A percentile compares a stretch with the other conserved stretches of the same genome.
These are phyloP conservation scores for Elegia similella DNA, from an alignment of 2,888 invertebrate genomes.

Conservation along the genomic window DNA sequence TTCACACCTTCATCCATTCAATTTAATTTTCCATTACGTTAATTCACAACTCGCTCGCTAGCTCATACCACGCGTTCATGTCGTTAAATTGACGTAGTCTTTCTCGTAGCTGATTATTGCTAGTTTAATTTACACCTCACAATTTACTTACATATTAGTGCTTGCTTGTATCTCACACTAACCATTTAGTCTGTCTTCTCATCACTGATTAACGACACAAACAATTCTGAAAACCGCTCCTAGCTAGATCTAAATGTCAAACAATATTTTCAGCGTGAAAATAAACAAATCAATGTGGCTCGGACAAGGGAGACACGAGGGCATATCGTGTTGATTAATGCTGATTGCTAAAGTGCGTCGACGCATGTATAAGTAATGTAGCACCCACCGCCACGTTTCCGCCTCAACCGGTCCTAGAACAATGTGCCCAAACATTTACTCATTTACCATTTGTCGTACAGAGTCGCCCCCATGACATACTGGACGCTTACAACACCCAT, in stretches of 20 bases:
- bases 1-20: slow-evolving; percentile 3
- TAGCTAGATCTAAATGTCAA: slow-evolving; percentile 45
- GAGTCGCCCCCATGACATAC: slow-evolving; percentile 50
- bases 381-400: slow-evolving; percentile 71
- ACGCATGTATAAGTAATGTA: slow-evolving; percentile 78
- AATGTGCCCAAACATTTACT: slow-evolving; percentile 73
- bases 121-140: slow-evolving; percentile 20
- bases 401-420: slow-evolving; percentile 75
- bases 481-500: slow-evolving; percentile 36
- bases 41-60: neutral
- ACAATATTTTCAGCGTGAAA: slow-evolving; percentile 61
- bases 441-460: slow-evolving; percentile 54
- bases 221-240: slow-evolving; percentile 40
- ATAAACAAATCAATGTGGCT: slow-evolving; percentile 69
- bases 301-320: slow-evolving; percentile 61
- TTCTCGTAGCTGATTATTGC: slow-evolving; percentile 11
- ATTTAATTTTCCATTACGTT: neutral
- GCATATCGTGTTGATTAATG: slow-evolving; percentile 77
- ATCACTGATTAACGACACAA: slow-evolving; percentile 45
- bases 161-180: slow-evolving; percentile 40
- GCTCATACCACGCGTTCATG: neutral
- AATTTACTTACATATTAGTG: slow-evolving; percentile 43
- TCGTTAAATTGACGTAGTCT: slow-evolving; percentile 26
- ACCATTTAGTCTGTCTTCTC: slow-evolving; percentile 50
- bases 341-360: slow-evolving; percentile 78